A percentile compares a stretch with the other conserved stretches of the same genome.
These are phyloP conservation scores for Motacilla alba DNA, from an alignment of 2,113 vertebrate genomes.

Conservation along the genomic window DNA sequence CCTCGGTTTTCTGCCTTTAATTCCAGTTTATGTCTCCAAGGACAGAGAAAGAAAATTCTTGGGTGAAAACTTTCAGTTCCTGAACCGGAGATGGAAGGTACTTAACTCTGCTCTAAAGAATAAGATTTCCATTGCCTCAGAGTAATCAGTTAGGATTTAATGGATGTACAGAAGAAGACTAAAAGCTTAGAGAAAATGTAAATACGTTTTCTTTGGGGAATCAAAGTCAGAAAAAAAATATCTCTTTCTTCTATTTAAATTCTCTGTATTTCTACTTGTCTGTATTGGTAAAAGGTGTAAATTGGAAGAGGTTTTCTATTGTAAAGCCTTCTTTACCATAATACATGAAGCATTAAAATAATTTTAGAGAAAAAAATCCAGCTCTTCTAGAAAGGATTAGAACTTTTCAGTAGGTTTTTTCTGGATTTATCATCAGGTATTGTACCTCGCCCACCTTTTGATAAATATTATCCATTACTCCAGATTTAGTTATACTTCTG, in stretches of 20 bases:
- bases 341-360: background rate
- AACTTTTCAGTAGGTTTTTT: background rate
- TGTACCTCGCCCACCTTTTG: rapidly evolving
- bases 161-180: background rate
- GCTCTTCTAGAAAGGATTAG: background rate
- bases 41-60: background rate
- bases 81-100: background rate
- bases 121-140: background rate
- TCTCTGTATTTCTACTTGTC: background rate
- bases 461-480: background rate
- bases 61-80: background rate
- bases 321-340: background rate
- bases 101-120: background rate
- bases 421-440: background rate
- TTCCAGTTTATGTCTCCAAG: background rate
- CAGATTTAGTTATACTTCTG: background rate
- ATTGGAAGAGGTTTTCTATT: background rate
- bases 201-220: background rate
- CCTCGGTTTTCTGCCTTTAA: background rate
- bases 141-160: background rate
- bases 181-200: background rate
- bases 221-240: slow-evolving; percentile 1
- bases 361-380: background rate
- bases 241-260: background rate
- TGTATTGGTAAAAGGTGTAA: background rate